Conservation (phyloP, 2,888 invertebrate species). For the Drosophila bunnanda region DNA sequence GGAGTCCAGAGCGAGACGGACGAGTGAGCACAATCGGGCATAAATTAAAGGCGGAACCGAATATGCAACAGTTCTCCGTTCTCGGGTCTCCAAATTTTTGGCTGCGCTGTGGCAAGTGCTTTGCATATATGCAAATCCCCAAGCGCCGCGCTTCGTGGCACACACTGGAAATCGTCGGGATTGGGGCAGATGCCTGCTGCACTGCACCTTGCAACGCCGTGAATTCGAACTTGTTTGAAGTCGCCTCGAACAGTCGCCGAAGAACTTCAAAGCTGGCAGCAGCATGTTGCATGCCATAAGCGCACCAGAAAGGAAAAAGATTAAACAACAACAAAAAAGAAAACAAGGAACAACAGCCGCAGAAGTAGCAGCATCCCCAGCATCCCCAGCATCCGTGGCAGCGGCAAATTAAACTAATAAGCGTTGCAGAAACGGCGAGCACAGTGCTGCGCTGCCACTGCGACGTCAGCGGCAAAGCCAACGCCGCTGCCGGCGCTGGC, state of each 20-base stretch:
- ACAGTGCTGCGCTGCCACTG: constrained; percentile 28
- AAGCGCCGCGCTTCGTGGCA: constrained; percentile 13
- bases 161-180: neutral
- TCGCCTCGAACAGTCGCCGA: constrained; percentile 46
- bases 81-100: constrained; percentile 44
- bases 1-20: constrained; percentile 7
- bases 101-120: constrained; percentile 61
- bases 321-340: constrained; percentile 6
- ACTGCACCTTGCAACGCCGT: constrained; percentile 75
- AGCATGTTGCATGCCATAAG: constrained; percentile 74
- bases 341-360: constrained; percentile 19
- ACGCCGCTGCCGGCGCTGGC: constrained; percentile 37
- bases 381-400: constrained; percentile 59
- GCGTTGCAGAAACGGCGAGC: constrained; percentile 70
- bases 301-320: constrained; percentile 17
- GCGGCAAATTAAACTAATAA: constrained; percentile 79
- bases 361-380: constrained; percentile 44
- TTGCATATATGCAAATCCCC: constrained; percentile 77
- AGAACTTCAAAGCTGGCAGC: constrained; percentile 62
- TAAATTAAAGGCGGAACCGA: constrained; percentile 69
- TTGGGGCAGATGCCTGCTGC: constrained; percentile 44
- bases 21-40: constrained; percentile 40
- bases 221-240: constrained; percentile 80
- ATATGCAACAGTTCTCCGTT: constrained; percentile 69
- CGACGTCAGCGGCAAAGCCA: constrained; percentile 35